Percentiles rank a stretch among this genome's conserved stretches.
Evolutionary conservation across 2,888 invertebrate genomes (phyloP).

Genomic region (Habrosyne pyritoides): DNA sequence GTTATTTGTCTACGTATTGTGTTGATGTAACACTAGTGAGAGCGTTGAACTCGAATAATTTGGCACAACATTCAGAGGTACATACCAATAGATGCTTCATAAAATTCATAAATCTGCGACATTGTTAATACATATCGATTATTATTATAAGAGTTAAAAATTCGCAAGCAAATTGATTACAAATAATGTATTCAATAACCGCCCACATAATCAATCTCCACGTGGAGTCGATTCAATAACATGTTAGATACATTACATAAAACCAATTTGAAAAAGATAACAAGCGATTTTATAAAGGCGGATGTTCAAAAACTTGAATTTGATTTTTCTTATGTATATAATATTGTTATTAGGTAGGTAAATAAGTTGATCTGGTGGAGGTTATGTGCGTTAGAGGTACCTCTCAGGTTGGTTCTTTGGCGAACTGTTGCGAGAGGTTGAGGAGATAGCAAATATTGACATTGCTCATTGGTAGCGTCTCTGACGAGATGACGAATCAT

Average conservation of each 20-base stretch:
- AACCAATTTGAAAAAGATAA: slow-evolving; percentile 4
- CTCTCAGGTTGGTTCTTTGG: slow-evolving; percentile 46
- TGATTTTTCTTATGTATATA: slow-evolving; percentile 27
- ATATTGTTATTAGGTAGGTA: slow-evolving; percentile 29
- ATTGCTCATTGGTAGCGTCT: slow-evolving; percentile 33
- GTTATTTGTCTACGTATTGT: slow-evolving; percentile 29
- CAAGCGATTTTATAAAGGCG: slow-evolving; percentile 1
- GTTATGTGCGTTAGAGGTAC: slow-evolving; percentile 42
- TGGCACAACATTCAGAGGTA: slow-evolving; percentile 14
- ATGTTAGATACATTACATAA: background rate
- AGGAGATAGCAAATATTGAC: slow-evolving; percentile 58
- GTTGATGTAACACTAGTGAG: slow-evolving; percentile 35
- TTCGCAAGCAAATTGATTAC: background rate
- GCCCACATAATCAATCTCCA: slow-evolving; percentile 2
- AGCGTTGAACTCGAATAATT: slow-evolving; percentile 48
- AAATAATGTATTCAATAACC: background rate
- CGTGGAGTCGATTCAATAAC: background rate
- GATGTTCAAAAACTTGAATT: slow-evolving; percentile 16
- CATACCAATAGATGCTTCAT: background rate
- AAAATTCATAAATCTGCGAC: slow-evolving; percentile 10
- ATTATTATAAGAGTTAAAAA: background rate
- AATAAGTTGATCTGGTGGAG: slow-evolving; percentile 35
- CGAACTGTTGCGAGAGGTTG: slow-evolving; percentile 27
- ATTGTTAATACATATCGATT: background rate
- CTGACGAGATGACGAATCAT: slow-evolving; percentile 35